Evolutionary conservation across 2,113 vertebrate species (phyloP).

Genomic region (Sciurus niger): DNA sequence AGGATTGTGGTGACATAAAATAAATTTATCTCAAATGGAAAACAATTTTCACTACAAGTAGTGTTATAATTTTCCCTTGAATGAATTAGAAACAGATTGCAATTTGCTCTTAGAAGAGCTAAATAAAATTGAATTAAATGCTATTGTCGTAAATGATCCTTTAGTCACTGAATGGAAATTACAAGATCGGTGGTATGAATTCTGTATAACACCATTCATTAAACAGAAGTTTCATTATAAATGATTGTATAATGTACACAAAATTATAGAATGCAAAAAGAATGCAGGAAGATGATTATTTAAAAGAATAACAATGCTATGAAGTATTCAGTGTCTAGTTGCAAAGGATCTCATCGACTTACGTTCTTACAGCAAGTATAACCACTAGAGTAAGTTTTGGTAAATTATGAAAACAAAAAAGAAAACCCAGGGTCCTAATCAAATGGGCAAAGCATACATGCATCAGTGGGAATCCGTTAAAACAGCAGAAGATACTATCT

Average conservation of each 20-base stretch:
- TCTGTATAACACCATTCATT: slow-evolving; percentile 14
- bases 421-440: background rate
- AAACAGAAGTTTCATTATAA: slow-evolving; percentile 57
- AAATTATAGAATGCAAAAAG: slow-evolving; percentile 35
- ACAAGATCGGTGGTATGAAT: slow-evolving; percentile 47
- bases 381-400: slow-evolving; percentile 31
- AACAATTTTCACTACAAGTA: slow-evolving; percentile 45
- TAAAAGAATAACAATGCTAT: background rate
- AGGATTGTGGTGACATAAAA: slow-evolving; percentile 7
- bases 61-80: slow-evolving; percentile 59
- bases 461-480: background rate
- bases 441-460: background rate
- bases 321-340: slow-evolving; percentile 30
- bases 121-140: slow-evolving; percentile 62
- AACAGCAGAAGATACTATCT: background rate
- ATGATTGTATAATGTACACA: background rate
- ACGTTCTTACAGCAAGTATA: background rate
- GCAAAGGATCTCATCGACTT: background rate
- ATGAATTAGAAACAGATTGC: slow-evolving; percentile 54
- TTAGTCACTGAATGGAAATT: slow-evolving; percentile 54
- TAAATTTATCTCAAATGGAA: slow-evolving; percentile 60
- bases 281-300: background rate
- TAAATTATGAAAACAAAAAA: slow-evolving; percentile 40
- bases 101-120: slow-evolving; percentile 44
- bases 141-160: slow-evolving; percentile 34